Conservation (phyloP, 2,888 invertebrate species). For the Drosophila buzzatii region DNA sequence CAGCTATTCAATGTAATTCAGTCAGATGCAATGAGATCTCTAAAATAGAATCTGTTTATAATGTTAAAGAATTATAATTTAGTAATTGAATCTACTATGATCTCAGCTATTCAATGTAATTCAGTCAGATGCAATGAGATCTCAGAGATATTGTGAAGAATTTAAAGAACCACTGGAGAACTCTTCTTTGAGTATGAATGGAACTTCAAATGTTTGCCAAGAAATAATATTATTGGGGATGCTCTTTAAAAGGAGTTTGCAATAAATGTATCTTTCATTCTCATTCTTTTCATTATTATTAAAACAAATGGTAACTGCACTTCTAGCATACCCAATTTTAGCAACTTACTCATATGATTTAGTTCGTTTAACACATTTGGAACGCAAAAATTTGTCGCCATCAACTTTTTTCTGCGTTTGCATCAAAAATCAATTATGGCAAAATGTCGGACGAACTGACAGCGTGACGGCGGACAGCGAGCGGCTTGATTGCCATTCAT, state of each 20-base stretch:
- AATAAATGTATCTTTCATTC: no score
- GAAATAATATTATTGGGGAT: no score
- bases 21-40: neutral
- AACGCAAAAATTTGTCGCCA: constrained; percentile 72
- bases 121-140: neutral
- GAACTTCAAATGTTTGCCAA: no score
- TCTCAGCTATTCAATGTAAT: constrained; percentile 19
- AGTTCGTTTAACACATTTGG: constrained; percentile 50
- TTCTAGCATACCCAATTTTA: neutral
- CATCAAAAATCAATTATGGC: constrained; percentile 78
- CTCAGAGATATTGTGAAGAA: neutral
- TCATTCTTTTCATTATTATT: no score
- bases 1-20: constrained; percentile 14
- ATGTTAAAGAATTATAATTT: neutral
- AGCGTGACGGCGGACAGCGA: constrained; percentile 32
- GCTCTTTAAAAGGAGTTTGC: no score
- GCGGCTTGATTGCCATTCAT: constrained; percentile 63
- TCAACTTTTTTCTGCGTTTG: constrained; percentile 66
- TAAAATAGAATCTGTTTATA: neutral
- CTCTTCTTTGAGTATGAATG: no score
- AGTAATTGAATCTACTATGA: neutral
- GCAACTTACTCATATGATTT: neutral
- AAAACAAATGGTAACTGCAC: neutral
- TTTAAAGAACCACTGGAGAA: no score
- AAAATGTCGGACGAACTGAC: constrained; percentile 40